These are phyloP conservation scores for Caenorhabditis tropicalis DNA, from an alignment of 1,140 invertebrate species.

Conservation along the genomic window DNA sequence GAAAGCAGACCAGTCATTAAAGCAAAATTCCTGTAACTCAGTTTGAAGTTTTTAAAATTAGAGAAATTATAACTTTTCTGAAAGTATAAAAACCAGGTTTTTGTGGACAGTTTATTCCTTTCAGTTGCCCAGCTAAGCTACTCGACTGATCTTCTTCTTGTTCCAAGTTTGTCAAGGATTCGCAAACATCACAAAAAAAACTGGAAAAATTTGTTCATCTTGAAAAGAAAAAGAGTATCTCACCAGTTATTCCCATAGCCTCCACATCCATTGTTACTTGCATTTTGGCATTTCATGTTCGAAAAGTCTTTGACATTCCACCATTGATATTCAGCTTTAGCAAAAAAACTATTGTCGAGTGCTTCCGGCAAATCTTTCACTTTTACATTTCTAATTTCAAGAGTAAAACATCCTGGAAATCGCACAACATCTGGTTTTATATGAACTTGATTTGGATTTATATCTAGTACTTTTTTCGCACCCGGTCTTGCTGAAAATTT, in stretches of 20 bases:
- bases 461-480: conserved; percentile 64
- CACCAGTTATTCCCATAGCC: conserved; percentile 71
- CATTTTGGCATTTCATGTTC: conserved; percentile 70
- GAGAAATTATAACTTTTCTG: conserved; percentile 63
- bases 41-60: neutral
- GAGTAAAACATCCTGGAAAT: conserved; percentile 71
- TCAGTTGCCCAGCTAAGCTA: conserved; percentile 53
- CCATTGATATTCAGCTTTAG: conserved; percentile 72
- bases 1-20: conserved; percentile 70
- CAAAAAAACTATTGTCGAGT: conserved; percentile 65
- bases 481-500: conserved; percentile 66
- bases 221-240: neutral
- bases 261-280: conserved; percentile 69
- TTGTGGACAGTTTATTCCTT: conserved; percentile 68
- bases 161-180: conserved; percentile 66
- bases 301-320: conserved; percentile 70
- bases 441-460: conserved; percentile 67
- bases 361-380: conserved; percentile 59
- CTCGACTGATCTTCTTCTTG: conserved; percentile 18
- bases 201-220: conserved; percentile 57
- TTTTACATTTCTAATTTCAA: conserved; percentile 70
- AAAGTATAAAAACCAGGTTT: conserved; percentile 69
- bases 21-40: conserved; percentile 64
- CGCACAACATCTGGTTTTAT: conserved; percentile 67
- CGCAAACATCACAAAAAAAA: conserved; percentile 71